Base-by-base conservation (phyloP, 2,888 invertebrate species). In the Linnaemya vulpina region DNA sequence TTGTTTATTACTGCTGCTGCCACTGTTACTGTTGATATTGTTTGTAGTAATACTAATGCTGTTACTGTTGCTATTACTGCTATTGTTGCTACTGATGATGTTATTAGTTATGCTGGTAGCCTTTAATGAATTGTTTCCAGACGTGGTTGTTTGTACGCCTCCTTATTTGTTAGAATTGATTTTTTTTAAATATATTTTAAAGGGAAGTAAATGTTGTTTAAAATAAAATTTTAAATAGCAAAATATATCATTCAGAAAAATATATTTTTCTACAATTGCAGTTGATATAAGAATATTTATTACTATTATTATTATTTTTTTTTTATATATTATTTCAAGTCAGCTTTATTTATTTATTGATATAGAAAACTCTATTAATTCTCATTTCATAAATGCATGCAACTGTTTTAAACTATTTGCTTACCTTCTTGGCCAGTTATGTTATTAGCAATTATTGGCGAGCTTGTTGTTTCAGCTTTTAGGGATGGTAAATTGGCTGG, bases 401-500 rank as follows among this genome's bases (percentile, higher is more conserved):
- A 53, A 53, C 11, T 0, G 25, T 46, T 25, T 63, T 43, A 30
- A 38, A 20, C 65, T 35, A 8, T 35, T 58, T 8, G 1, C 86
- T 83, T 87, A 89, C 89, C 89, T 87, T 89, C 89, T 89, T 90
- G 89, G 87, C 89, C 88, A 76, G 89, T 87, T 88, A 84, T 86
- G 79, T 89, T 90, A 86, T 89, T 90, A 74, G 88, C 87, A 85
- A 62, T 71, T 73, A 83, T 88, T 70, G 95, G 95, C 87, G 89
- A 89, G 88, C 87, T 91, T 86, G 93, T 94, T 75, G 94, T 94
- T 95, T 99, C 99, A 93, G 98, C 98, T 95, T 98, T 99, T 94
- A 99, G 94, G 95, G 99, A 99, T 93, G 99, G 99, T 94, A 99
- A 94, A 95, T 99, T 98, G 93, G 98, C 98, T 93, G 99, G 99